Conservation (phyloP, 2,797 vertebrate genomes). For the Octomys mimax region DNA sequence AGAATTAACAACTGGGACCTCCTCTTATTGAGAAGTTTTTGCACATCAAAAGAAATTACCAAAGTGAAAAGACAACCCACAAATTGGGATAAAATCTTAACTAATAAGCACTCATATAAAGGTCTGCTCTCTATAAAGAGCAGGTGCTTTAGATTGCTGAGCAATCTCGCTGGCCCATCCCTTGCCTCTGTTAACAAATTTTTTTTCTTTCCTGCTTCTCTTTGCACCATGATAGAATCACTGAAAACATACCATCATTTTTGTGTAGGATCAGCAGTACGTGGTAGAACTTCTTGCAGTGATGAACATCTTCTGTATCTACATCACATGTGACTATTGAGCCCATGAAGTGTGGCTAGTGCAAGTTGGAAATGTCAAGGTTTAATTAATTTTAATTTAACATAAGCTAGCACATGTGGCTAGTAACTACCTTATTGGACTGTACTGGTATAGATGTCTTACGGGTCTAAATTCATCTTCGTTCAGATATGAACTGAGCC, state of each 20-base stretch:
- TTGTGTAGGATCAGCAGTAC: neutral
- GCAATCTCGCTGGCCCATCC: too few relatives aligned
- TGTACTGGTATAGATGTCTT: neutral
- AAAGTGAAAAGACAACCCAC: too few relatives aligned
- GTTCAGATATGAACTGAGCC: neutral
- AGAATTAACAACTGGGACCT: too few relatives aligned
- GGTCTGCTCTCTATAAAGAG: too few relatives aligned
- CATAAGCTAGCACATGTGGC: neutral
- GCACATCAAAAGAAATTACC: too few relatives aligned
- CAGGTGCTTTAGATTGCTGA: too few relatives aligned
- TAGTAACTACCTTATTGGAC: neutral
- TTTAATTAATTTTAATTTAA: conserved; percentile 21
- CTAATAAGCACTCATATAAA: too few relatives aligned
- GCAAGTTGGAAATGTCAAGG: neutral
- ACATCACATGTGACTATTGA: neutral
- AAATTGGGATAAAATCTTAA: too few relatives aligned
- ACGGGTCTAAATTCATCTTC: neutral
- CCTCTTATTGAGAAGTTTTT: too few relatives aligned
- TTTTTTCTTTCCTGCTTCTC: neutral
- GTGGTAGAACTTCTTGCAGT: neutral
- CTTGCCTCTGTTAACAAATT: neutral
- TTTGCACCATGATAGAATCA: neutral
- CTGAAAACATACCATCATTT: neutral
- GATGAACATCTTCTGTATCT: neutral
- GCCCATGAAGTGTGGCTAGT: neutral